Evolutionary conservation across 2,797 vertebrate species (phyloP), one percentile per base, ranked within the genome.

Genomic region (Pteropus rufus): DNA sequence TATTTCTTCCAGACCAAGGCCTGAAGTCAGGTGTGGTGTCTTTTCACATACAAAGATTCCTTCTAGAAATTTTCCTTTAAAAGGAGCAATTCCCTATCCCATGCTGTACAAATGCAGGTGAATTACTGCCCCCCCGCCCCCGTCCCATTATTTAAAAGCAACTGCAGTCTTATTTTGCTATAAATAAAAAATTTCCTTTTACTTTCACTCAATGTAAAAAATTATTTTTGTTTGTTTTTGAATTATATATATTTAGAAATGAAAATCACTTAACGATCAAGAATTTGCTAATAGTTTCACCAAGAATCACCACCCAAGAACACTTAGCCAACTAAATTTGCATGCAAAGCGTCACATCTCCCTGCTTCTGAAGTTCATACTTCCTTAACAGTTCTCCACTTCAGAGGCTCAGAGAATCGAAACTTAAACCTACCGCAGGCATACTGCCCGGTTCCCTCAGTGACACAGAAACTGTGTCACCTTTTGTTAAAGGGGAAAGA

Each of bases 321-420:
- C 84, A 80, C 0, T 0, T 49, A 96, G 81, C 39, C 79, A 84
- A 46, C 44, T 76, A 41, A 52, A 90, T 95, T 93, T 92, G 72
- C 84, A 93, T 94, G 94, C 80, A 87, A 90, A 90, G 41, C 26
- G 2, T 60, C 64, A 26, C n/a, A n/a, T 93, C 60, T 92, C 72
- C 14, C 19, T 54, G 41, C 62, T 91, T 95, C 97, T 96, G 79
- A 95, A 94, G 91, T 81, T 56, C 76, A 65, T n/a, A 80, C 77
- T 64, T 93, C 64, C 49, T 85, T 39, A 84, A 54, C 82, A 12
- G 12, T 34, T 56, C 80, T 49, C 62, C 36, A 85, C 62, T 64
- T 86, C 41, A 0, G 29, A 75, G 36, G 41, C 39, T 91, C 79
- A 79, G 89, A 95, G 92, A 91, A 94, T 26, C 1, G 39, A 94